These are phyloP conservation scores for Rafetus swinhoei DNA, from an alignment of 2,113 vertebrate genomes.

Conservation along the genomic window DNA sequence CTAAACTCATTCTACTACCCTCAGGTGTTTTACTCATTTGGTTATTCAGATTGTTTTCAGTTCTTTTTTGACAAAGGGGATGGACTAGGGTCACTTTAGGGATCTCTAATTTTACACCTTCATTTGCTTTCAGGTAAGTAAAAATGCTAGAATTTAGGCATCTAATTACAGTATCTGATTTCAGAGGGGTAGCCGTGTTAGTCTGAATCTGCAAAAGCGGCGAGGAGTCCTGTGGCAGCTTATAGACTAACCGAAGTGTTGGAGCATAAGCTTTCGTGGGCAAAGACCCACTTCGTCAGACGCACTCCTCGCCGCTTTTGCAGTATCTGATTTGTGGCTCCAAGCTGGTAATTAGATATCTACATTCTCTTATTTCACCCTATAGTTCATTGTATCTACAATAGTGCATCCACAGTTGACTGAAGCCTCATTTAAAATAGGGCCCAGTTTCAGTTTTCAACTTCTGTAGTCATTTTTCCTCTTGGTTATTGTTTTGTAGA, in stretches of 20 bases:
- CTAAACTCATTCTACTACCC: conserved; percentile 20
- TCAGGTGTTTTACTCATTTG: not conserved
- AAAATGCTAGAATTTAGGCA: not conserved
- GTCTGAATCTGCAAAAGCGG: too few species aligned
- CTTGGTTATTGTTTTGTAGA: not conserved
- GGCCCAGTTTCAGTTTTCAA: not conserved
- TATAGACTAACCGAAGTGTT: too few species aligned
- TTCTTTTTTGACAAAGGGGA: not conserved
- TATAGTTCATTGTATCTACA: not conserved
- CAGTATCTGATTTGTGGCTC: not conserved
- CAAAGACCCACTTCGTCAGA: too few species aligned
- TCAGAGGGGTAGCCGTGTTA: too few species aligned
- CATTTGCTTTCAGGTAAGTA: not conserved
- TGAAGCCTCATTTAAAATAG: not conserved
- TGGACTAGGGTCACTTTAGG: not conserved
- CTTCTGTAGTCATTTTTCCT: not conserved
- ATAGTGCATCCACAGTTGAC: not conserved
- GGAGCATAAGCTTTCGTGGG: too few species aligned
- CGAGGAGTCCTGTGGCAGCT: too few species aligned
- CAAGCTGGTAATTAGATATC: not conserved
- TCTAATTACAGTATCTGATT: not conserved
- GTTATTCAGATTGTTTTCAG: not conserved
- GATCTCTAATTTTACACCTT: not conserved
- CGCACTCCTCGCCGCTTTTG: too few species aligned
- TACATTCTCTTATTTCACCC: not conserved